Percentiles rank a stretch among this genome's conserved stretches.
Evolutionary conservation across 1,140 invertebrate genomes (phyloP).

Genomic region (Drosophila nigrodunni): DNA sequence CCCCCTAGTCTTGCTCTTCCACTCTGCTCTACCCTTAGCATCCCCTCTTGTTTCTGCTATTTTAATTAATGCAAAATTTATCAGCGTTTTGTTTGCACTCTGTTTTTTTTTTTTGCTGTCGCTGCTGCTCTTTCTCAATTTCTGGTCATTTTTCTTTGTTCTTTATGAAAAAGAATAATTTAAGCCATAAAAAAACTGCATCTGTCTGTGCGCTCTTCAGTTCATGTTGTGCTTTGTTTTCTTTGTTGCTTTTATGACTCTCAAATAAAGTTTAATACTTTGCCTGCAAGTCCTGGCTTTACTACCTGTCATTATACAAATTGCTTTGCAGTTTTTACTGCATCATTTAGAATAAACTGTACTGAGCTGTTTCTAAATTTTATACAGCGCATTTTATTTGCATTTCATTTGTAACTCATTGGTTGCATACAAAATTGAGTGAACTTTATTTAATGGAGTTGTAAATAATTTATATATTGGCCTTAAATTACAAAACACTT

Average conservation of each 20-base stretch:
- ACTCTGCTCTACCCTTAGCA: background rate
- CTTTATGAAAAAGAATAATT: constrained; percentile 10
- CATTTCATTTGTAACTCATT: constrained; percentile 50
- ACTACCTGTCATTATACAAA: constrained; percentile 41
- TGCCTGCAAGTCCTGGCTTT: constrained; percentile 26
- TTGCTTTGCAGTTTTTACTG: constrained; percentile 25
- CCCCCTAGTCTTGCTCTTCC: background rate
- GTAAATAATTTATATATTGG: constrained; percentile 4
- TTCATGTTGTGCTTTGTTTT: constrained; percentile 10
- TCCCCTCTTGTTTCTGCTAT: constrained; percentile 12
- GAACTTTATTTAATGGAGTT: constrained; percentile 12
- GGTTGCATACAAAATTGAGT: background rate
- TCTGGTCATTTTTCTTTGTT: constrained; percentile 20
- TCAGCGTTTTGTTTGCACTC: constrained; percentile 40
- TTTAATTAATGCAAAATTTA: constrained; percentile 67
- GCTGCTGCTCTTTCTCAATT: constrained; percentile 21
- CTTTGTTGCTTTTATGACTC: constrained; percentile 52
- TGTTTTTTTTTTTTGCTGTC: constrained; percentile 13
- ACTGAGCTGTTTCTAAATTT: constrained; percentile 16
- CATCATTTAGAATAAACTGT: constrained; percentile 9
- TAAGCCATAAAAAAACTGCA: constrained; percentile 22
- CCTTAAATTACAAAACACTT: constrained; percentile 7
- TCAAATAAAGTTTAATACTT: constrained; percentile 55
- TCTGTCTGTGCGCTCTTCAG: constrained; percentile 1
- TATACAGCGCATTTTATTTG: constrained; percentile 54